Percentiles rank a stretch among this genome's conserved stretches.
Evolutionary conservation across 2,888 invertebrate genomes (phyloP).

Genomic region (Copidosoma aretas): DNA sequence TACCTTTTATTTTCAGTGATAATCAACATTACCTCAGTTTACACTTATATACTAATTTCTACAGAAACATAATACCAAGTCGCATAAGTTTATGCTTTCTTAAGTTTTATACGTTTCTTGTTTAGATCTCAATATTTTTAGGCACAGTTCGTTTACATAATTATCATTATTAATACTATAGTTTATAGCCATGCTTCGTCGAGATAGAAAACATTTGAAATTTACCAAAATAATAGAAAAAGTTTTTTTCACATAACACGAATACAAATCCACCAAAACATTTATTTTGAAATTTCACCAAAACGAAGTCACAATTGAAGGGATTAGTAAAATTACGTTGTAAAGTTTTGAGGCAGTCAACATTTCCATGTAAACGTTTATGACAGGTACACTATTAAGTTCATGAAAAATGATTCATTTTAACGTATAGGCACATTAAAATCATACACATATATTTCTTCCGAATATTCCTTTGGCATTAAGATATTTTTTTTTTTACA

Average conservation of each 20-base stretch:
- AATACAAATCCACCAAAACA: not conserved
- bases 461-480: no score
- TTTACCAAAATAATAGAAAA: no score
- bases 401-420: no score
- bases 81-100: slow-evolving; percentile 30
- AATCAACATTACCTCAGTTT: slow-evolving; percentile 25
- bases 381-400: no score
- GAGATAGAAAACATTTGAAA: not conserved
- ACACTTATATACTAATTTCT: slow-evolving; percentile 21
- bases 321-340: no score
- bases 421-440: no score
- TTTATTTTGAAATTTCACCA: not conserved
- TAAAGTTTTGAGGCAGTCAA: no score
- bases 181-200: slow-evolving; percentile 25
- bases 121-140: slow-evolving; percentile 46
- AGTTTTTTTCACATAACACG: no score
- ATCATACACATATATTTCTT: no score
- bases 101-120: slow-evolving; percentile 37
- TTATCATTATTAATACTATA: slow-evolving; percentile 39
- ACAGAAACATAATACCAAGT: slow-evolving; percentile 24
- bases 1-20: not conserved
- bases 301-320: not conserved
- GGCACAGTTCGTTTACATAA: slow-evolving; percentile 51
- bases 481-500: no score
- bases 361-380: no score